phyloP scores from a whole-genome alignment of 1,140 invertebrate species.

The Uloborus diversus region DNA sequence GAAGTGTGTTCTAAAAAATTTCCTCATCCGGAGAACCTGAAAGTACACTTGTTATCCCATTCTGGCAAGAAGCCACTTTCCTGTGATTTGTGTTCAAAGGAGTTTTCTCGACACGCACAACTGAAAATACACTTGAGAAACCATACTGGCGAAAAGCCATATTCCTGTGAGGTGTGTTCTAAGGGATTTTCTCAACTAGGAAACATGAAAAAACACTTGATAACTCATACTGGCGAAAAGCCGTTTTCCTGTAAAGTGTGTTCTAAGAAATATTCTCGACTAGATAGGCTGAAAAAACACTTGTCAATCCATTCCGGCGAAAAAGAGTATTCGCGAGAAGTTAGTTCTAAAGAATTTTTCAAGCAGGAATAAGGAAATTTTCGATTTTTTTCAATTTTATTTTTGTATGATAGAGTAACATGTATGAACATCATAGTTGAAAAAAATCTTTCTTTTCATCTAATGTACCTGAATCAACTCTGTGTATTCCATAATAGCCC shows the following conservation, averaged over 20 bases:
- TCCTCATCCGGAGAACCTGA: neutral
- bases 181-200: neutral
- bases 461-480: too few species aligned
- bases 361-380: too few species aligned
- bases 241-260: conserved; percentile 59
- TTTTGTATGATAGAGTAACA: too few species aligned
- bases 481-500: too few species aligned
- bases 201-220: neutral
- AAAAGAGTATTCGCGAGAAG: too few species aligned
- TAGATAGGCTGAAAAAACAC: conserved; percentile 93
- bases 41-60: neutral
- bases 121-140: neutral
- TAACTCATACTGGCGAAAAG: neutral
- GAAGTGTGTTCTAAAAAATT: neutral
- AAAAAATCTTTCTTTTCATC: too few species aligned
- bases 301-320: conserved; percentile 94
- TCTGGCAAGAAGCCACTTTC: neutral
- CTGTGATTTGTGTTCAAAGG: neutral
- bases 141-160: neutral
- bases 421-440: too few species aligned
- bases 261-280: conserved; percentile 72
- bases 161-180: neutral
- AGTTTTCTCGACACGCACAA: neutral
- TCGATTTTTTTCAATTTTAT: too few species aligned
- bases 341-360: too few species aligned